Conservation (phyloP, 2,797 vertebrate genomes). For the Microchirus variegatus region DNA sequence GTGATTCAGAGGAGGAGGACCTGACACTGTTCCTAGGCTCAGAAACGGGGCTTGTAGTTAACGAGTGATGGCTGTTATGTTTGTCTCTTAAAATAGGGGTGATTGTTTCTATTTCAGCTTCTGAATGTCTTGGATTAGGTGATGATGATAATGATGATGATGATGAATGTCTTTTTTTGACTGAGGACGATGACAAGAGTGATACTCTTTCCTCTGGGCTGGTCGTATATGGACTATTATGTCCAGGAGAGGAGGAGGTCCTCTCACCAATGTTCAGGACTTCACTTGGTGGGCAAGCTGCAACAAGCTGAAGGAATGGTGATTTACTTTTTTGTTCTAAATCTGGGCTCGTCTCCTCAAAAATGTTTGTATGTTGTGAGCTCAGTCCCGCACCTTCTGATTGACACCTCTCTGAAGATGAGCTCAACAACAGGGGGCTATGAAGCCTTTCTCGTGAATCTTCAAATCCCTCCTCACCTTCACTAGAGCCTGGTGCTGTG, state of each 20-base stretch:
- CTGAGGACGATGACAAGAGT: conserved; percentile 54
- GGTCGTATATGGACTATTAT: conserved; percentile 37
- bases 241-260: conserved; percentile 57
- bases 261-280: conserved; percentile 29
- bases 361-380: conserved; percentile 32
- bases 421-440: conserved; percentile 47
- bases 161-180: conserved; percentile 52
- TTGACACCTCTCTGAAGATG: conserved; percentile 36
- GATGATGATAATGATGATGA: conserved; percentile 44
- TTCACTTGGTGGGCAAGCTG: conserved; percentile 29
- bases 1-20: conserved; percentile 41
- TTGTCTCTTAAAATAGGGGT: conserved; percentile 43
- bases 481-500: conserved; percentile 80
- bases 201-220: conserved; percentile 46
- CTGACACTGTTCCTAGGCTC: conserved; percentile 32
- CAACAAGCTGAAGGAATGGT: conserved; percentile 20
- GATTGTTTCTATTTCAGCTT: conserved; percentile 46
- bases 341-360: conserved; percentile 29
- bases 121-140: conserved; percentile 29
- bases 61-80: conserved; percentile 46
- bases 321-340: conserved; percentile 46
- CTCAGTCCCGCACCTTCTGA: conserved; percentile 29
- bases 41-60: conserved; percentile 44
- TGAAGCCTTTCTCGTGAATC: conserved; percentile 70
- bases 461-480: conserved; percentile 84